Evolutionary conservation across 2,113 vertebrate genomes (phyloP), one percentile per base, ranked within the genome.

Genomic region (Anhinga anhinga): DNA sequence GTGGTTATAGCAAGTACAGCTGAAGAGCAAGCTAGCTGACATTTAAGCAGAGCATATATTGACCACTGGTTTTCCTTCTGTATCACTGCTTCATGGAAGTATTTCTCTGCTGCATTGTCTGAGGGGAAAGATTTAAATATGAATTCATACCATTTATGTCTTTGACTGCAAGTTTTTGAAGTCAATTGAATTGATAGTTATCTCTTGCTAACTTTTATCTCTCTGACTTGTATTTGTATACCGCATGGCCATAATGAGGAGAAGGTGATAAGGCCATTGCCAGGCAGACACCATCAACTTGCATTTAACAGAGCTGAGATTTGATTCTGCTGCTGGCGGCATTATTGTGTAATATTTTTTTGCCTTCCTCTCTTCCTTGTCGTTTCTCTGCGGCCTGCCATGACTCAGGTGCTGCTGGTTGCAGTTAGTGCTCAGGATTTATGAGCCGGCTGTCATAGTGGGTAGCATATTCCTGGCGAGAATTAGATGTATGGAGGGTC

Each of bases 181-280:
- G 42, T 94, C 40, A 71, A 17, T 91, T 76, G 97, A 96, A 93
- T 80, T 88, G 85, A 77, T 74, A 73, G 88, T 67, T 92, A 62
- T 69, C 34, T 97, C 88, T 76, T 62, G 50, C 79, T 74, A 84
- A 80, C 72, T 58, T 97, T 71, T 96, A 21, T 87, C 66, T 91
- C 83, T 90, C 81, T 96, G 91, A 42, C 86, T 96, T 91, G 69
- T 90, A 82, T 97, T 86, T 93, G 92, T 93, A 40, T 92, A 11
- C 70, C 82, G 30, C 6, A 4, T 47, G 69, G 82, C 84, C 85
- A 55, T 88, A 96, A 86, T 82, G 93, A 93, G 62, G 66, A 86
- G 84, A 82, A 42, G 36, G 55, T 87, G 94, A 96, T 91, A 93
- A 97, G 80, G 85, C 81, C 58, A 23, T 92, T 69, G 65, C 76